Evolutionary conservation across 2,797 vertebrate species (phyloP).

Genomic region (Sciurus carolinensis): DNA sequence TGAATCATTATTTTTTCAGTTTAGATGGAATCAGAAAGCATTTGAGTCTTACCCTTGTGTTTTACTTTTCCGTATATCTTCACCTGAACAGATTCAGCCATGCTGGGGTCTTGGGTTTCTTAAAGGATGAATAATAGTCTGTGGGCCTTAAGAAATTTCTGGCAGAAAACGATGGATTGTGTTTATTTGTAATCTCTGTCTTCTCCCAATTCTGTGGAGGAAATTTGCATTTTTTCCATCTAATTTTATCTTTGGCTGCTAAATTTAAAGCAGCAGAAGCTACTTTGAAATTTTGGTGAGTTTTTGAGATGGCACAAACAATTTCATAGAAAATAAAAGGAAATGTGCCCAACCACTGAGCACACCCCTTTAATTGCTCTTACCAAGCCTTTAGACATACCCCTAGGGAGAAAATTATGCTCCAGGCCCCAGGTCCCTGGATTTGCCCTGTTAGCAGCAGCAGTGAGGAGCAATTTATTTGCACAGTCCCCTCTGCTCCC

Average conservation of each 20-base stretch:
- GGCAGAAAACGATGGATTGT: conserved; percentile 22
- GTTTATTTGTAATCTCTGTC: conserved; percentile 47
- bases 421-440: neutral
- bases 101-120: neutral
- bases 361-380: conserved; percentile 65
- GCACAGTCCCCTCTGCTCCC: neutral
- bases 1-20: neutral
- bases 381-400: conserved; percentile 46
- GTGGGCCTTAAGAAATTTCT: conserved; percentile 4
- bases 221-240: neutral
- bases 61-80: neutral
- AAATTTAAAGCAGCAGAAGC: conserved; percentile 56
- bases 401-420: neutral
- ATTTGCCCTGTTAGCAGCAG: conserved; percentile 32
- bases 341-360: neutral
- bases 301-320: conserved; percentile 60
- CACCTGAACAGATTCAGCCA: neutral
- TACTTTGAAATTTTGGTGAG: conserved; percentile 29
- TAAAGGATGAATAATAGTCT: conserved; percentile 15
- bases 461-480: conserved; percentile 46
- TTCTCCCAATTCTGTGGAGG: neutral
- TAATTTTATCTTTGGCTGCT: conserved; percentile 1
- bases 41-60: neutral
- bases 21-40: neutral
- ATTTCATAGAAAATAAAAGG: conserved; percentile 36